Percentiles rank a stretch among this genome's conserved stretches.
These are phyloP conservation scores for Drosophila barbarae DNA, from an alignment of 2,888 invertebrate genomes.

Conservation along the genomic window DNA sequence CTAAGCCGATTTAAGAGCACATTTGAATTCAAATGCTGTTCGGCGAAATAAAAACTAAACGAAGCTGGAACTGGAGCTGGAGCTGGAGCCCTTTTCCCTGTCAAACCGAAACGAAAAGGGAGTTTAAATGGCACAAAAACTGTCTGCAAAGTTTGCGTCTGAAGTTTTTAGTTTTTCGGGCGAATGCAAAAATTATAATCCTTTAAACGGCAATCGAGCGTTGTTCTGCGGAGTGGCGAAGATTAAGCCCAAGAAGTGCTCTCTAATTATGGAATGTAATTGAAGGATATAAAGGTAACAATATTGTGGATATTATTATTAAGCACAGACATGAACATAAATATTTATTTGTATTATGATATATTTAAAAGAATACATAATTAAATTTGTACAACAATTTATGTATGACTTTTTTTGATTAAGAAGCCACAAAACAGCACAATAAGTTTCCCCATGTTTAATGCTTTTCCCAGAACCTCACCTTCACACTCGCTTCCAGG, in stretches of 20 bases:
- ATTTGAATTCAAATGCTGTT: slow-evolving; percentile 71
- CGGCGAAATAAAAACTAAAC: slow-evolving; percentile 53
- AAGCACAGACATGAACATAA: background rate
- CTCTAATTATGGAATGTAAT: slow-evolving; percentile 28
- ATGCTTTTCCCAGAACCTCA: background rate
- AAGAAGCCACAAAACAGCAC: background rate
- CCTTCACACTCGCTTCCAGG: slow-evolving; percentile 3
- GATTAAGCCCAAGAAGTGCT: slow-evolving; percentile 37
- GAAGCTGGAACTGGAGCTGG: slow-evolving; percentile 35
- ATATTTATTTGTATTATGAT: background rate
- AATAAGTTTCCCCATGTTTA: background rate
- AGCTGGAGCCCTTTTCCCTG: slow-evolving; percentile 36
- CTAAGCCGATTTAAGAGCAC: slow-evolving; percentile 75
- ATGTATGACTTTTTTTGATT: background rate
- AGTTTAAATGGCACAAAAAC: slow-evolving; percentile 62
- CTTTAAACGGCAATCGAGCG: slow-evolving; percentile 62
- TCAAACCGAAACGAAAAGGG: slow-evolving; percentile 24
- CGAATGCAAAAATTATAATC: slow-evolving; percentile 67
- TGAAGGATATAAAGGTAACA: background rate
- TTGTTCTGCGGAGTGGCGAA: slow-evolving; percentile 16
- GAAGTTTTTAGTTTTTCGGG: slow-evolving; percentile 53
- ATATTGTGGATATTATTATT: background rate
- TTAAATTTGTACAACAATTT: background rate
- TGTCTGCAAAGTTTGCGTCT: slow-evolving; percentile 67
- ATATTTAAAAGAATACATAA: too few relatives aligned